A percentile compares a stretch with the other conserved stretches of the same genome.
These are phyloP conservation scores for Butorides virescens DNA, from an alignment of 2,113 vertebrate species.

Conservation along the genomic window DNA sequence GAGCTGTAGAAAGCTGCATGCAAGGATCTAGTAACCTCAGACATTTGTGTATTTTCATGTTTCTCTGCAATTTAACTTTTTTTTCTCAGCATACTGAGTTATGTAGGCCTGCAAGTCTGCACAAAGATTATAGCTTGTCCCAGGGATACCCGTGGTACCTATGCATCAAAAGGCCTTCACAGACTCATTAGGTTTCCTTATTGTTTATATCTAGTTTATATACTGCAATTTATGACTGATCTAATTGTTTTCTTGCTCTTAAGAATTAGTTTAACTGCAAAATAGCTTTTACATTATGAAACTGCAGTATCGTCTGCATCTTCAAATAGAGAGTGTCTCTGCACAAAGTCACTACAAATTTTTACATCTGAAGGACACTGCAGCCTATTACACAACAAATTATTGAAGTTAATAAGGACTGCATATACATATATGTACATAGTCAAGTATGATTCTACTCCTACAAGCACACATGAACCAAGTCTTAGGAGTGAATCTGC, in stretches of 20 bases:
- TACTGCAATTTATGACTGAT: neutral
- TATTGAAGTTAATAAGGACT: neutral
- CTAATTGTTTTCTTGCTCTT: neutral
- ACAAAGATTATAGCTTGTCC: neutral
- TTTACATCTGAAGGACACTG: constrained; percentile 23
- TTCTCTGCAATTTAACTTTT: neutral
- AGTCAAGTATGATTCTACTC: neutral
- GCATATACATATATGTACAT: neutral
- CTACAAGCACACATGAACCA: neutral
- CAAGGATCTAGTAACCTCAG: neutral
- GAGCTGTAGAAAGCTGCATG: neutral
- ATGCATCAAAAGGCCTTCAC: neutral
- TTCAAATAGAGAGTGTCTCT: neutral
- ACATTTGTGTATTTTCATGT: neutral
- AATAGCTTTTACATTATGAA: neutral
- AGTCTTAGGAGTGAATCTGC: neutral
- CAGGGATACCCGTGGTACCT: neutral
- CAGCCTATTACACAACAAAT: constrained; percentile 2
- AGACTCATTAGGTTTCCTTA: neutral
- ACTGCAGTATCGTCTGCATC: neutral
- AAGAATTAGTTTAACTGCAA: neutral
- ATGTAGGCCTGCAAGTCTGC: neutral
- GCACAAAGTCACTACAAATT: neutral
- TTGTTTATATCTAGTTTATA: neutral
- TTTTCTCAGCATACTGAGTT: neutral